These are phyloP conservation scores for Pemphredon lugubris DNA, from an alignment of 2,888 invertebrate species.

Conservation along the genomic window DNA sequence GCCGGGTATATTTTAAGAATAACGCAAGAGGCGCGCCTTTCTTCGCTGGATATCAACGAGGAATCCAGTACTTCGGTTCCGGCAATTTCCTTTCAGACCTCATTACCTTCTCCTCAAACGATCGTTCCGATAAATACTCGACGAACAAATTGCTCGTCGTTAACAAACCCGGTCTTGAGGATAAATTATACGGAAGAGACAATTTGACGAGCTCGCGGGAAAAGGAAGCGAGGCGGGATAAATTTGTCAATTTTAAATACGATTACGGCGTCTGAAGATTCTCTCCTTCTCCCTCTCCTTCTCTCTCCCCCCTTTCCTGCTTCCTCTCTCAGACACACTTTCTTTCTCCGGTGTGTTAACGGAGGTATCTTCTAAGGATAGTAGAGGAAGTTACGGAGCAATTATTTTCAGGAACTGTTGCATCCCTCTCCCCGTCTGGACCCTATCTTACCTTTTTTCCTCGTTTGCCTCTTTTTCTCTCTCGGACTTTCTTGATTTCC, in stretches of 20 bases:
- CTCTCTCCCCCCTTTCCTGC: too few relatives aligned
- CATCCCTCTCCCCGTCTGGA: conserved; percentile 27
- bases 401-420: conserved; percentile 58
- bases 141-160: conserved; percentile 66
- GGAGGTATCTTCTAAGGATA: conserved; percentile 3
- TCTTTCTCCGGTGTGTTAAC: conserved; percentile 22
- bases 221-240: conserved; percentile 49
- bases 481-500: background rate
- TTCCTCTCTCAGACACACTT: too few relatives aligned
- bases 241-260: conserved; percentile 70
- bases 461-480: conserved; percentile 12
- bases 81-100: conserved; percentile 59
- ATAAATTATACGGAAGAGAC: conserved; percentile 64
- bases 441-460: conserved; percentile 13
- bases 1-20: conserved; percentile 36
- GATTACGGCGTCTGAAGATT: conserved; percentile 51
- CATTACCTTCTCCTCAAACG: conserved; percentile 63
- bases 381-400: conserved; percentile 46
- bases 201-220: conserved; percentile 58
- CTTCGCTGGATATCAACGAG: conserved; percentile 32
- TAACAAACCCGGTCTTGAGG: conserved; percentile 51
- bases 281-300: too few relatives aligned
- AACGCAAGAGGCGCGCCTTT: conserved; percentile 20
- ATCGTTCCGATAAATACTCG: conserved; percentile 67
- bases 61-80: conserved; percentile 52